A percentile compares a stretch with the other conserved stretches of the same genome.
Evolutionary conservation across 2,888 invertebrate genomes (phyloP).

Genomic region (Pterobdella sp.): DNA sequence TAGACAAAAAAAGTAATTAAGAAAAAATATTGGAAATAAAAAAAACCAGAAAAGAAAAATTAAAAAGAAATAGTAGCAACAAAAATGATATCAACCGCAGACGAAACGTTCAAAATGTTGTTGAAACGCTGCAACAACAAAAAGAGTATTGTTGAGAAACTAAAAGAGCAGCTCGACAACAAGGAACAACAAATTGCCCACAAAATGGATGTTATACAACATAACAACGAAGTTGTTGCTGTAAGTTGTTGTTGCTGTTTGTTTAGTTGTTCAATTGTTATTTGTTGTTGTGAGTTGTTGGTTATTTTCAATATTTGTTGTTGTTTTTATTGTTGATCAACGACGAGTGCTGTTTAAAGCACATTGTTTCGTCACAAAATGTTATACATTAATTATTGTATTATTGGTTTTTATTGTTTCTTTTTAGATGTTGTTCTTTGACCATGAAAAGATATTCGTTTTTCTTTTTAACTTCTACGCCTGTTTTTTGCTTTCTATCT

Average conservation of each 20-base stretch:
- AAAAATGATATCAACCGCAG: constrained; percentile 38
- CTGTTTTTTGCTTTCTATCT: not conserved
- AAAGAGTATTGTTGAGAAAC: constrained; percentile 65
- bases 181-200: constrained; percentile 56
- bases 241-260: constrained; percentile 22
- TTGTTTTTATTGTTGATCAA: no score
- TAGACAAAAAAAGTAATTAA: no score
- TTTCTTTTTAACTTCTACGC: not conserved
- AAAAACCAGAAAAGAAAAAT: not conserved
- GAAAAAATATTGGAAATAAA: not conserved
- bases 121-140: constrained; percentile 63
- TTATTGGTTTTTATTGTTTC: not conserved
- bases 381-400: not conserved
- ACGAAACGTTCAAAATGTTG: constrained; percentile 51
- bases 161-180: constrained; percentile 62
- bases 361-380: no score
- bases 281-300: not conserved
- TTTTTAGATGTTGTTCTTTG: not conserved
- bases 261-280: not conserved
- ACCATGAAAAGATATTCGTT: not conserved
- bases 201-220: constrained; percentile 72
- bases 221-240: constrained; percentile 67
- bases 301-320: not conserved
- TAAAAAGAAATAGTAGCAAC: not conserved
- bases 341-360: no score